Base-by-base conservation (phyloP, 1,140 invertebrate species). In the Drosophila aff. region DNA sequence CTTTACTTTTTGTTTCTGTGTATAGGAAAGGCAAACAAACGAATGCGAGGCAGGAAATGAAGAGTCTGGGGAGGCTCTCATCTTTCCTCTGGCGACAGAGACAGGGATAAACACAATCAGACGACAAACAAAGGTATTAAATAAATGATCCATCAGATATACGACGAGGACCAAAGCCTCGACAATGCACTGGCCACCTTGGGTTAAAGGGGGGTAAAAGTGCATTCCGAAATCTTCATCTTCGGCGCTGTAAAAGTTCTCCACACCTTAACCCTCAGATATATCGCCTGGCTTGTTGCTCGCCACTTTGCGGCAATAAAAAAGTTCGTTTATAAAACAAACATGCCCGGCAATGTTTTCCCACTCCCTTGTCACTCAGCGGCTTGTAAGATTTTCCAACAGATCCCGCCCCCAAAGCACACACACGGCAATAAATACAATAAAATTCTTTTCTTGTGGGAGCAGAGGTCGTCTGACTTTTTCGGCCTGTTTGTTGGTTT, bases 321-420 rank as follows among this genome's bases (percentile, higher is more conserved):
- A 83, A 82, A 86, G 79, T 76, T 86, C 79, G 82, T 79, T 86
- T 85, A 86, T 86, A 82, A 85, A 85, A 81, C 82, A 85, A 81
- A 84, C 81, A 80, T 80, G 31, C 67, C 55, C 49, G 46, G 46
- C 63, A 52, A 64, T 85, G 57, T 81, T 68, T 78, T 74, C 31
- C 46, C 55, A n/a, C 11, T 68, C 31, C 26, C 63, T 73, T 87
- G 82, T 86, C 82, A 86, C 69, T 86, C 79, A 81, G 69, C 82
- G 79, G 71, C 79, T 79, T 86, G 83, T 86, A 82, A 67, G 63
- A 71, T 79, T 58, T 66, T 40, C 62, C 40, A 44, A 59, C 77
- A 50, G 16, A 31, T 59, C 52, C 21, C 23, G 16, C 21, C 15
- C 9, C 28, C 36, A 13, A 60, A 44, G 16, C 33, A 21, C 33